phyloP scores from a whole-genome alignment of 2,797 vertebrate genomes.

The Tapera naevia region DNA sequence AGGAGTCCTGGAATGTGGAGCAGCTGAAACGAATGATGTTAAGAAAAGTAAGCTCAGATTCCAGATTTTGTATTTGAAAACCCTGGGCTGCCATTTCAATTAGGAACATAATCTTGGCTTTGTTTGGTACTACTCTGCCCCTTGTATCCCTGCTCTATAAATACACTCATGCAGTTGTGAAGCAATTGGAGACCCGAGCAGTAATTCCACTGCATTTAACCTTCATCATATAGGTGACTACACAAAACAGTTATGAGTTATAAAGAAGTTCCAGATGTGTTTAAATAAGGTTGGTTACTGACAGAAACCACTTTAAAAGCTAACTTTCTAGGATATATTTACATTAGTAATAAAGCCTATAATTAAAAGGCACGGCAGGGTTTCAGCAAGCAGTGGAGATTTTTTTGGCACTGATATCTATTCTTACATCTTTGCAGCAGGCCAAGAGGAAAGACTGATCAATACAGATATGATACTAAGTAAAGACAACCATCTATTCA shows the following conservation, averaged over 20 bases:
- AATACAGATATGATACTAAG: not conserved
- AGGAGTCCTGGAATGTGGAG: conserved; percentile 56
- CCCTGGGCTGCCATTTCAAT: conserved; percentile 25
- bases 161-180: not conserved
- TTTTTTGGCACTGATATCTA: not conserved
- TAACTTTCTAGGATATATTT: not conserved
- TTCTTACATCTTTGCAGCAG: not conserved
- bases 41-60: conserved; percentile 51
- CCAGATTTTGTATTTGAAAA: conserved; percentile 38
- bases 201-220: conserved; percentile 49
- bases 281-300: conserved; percentile 27
- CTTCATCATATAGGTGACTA: conserved; percentile 29
- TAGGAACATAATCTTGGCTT: conserved; percentile 52
- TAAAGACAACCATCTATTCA: not conserved
- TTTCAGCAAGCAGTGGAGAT: not conserved
- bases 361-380: not conserved
- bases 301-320: conserved; percentile 34
- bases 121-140: conserved; percentile 43
- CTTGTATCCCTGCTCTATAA: conserved; percentile 26
- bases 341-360: not conserved
- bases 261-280: conserved; percentile 60
- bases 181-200: conserved; percentile 1
- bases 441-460: conserved; percentile 2
- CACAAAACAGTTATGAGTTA: not conserved
- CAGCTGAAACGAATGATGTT: conserved; percentile 56